Evolutionary conservation across 2,113 vertebrate genomes (phyloP).

Genomic region (Hippoglossus stenolepis): DNA sequence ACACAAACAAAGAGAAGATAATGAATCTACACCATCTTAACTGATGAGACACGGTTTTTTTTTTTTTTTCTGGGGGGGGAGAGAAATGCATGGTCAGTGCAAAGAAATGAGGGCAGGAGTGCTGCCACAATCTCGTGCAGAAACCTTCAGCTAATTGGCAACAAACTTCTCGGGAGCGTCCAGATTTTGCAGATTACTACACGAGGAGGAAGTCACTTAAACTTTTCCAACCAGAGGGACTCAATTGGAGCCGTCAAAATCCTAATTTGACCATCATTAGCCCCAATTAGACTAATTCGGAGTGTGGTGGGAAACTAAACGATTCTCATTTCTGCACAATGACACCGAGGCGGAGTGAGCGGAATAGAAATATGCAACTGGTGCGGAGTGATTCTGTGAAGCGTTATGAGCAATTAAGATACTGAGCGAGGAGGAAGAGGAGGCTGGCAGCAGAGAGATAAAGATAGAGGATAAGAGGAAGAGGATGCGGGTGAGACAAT

Average conservation of each 20-base stretch:
- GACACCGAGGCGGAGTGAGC: not conserved
- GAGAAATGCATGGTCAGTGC: not conserved
- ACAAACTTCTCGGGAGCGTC: slow-evolving; percentile 29
- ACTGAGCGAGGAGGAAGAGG: not conserved
- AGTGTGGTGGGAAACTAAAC: not conserved
- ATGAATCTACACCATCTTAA: slow-evolving; percentile 52
- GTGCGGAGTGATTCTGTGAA: not conserved
- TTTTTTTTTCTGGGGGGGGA: too few relatives aligned
- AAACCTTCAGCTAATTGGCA: slow-evolving; percentile 48
- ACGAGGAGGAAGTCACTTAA: slow-evolving; percentile 11
- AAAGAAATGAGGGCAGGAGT: not conserved
- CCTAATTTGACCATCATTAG: slow-evolving; percentile 46
- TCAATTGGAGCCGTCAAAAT: slow-evolving; percentile 52
- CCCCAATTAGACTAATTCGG: slow-evolving; percentile 61
- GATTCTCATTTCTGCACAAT: slow-evolving; percentile 18
- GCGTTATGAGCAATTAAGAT: slow-evolving; percentile 44
- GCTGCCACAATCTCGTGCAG: slow-evolving; percentile 7
- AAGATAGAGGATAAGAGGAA: slow-evolving; percentile 6
- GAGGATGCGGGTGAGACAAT: slow-evolving; percentile 27
- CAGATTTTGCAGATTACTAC: slow-evolving; percentile 43
- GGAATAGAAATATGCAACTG: not conserved
- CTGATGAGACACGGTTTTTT: slow-evolving; percentile 45
- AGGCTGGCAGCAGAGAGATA: slow-evolving; percentile 17
- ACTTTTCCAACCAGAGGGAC: not conserved
- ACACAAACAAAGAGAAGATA: slow-evolving; percentile 59